Evolutionary conservation across 1,140 invertebrate genomes (phyloP), one percentile per base, ranked within the genome.

Genomic region (Drosophila virilis): DNA sequence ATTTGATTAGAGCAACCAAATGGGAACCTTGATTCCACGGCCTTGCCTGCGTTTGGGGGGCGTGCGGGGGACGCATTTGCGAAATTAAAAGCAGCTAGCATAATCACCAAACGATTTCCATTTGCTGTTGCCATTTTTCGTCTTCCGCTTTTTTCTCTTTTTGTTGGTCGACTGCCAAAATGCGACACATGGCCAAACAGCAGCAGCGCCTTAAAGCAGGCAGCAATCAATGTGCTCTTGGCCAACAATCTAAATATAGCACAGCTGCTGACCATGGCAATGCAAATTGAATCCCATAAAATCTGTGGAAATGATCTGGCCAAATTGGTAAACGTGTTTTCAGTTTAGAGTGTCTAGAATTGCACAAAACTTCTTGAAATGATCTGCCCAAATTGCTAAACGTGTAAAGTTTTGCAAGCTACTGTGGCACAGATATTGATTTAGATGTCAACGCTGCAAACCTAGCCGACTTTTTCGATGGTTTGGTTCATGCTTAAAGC

Each of bases 41-140:
- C 22, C 22, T 28, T 28, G 22, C 22, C 22, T 28, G 22, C 22
- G 4, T 5, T 5, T 28, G 22, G 22, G 22, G 4, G 4, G 4
- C 22, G 22, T 28, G 32, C 32, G 9, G 33, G 54, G 33, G 83
- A 52, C 62, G 74, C 84, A 88, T 88, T 88, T 88, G 77, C 74
- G 46, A 88, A 88, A 88, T 88, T 88, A 89, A 88, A 88, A 88
- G 70, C 77, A 52, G 70, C 83, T 79, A 68, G 73, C 80, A 84
- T 86, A 86, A 86, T 86, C 81, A 75, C 66, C 65, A 76, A 60
- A 58, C 58, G 65, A 69, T 77, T 75, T 75, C 48, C 54, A 66
- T 61, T 66, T 69, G 62, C 54, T 58, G 15, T 51, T 17, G 12
- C 42, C 15, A 17, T 6, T 17, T 8, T 22, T 6, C 28, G 57